These are phyloP conservation scores for Carapus acus DNA, from an alignment of 2,797 vertebrate species.

Conservation along the genomic window DNA sequence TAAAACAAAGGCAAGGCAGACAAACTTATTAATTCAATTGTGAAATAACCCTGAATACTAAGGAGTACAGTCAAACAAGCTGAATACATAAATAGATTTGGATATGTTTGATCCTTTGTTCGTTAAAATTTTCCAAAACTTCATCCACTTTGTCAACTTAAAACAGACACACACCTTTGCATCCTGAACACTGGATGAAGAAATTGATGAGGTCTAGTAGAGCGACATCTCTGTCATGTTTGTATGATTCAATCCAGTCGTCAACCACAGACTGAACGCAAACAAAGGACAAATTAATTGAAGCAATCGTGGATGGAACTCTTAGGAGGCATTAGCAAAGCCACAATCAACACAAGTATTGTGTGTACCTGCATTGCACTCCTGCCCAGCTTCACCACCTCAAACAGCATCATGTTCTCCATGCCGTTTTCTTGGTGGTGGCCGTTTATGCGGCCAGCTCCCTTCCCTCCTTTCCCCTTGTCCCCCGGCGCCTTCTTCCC, in stretches of 20 bases:
- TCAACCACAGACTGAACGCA: slow-evolving; percentile 90
- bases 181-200: slow-evolving; percentile 99
- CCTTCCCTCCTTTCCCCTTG: slow-evolving; percentile 91
- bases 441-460: slow-evolving; percentile 89
- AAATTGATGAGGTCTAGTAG: slow-evolving; percentile 99
- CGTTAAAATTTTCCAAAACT: background rate
- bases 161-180: slow-evolving; percentile 90
- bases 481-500: slow-evolving; percentile 86
- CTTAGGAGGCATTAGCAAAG: background rate
- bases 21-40: too few relatives aligned
- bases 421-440: slow-evolving; percentile 99
- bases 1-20: background rate
- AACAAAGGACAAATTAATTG: background rate
- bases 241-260: slow-evolving; percentile 99
- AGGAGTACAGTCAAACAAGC: too few relatives aligned
- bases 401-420: slow-evolving; percentile 99
- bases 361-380: slow-evolving; percentile 95
- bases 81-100: too few relatives aligned
- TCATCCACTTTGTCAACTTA: too few relatives aligned
- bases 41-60: too few relatives aligned
- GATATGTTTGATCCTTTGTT: background rate
- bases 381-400: slow-evolving; percentile 96
- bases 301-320: background rate
- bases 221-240: slow-evolving; percentile 92
- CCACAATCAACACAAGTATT: too few relatives aligned